Percentiles rank a stretch among this genome's conserved stretches.
phyloP scores from a whole-genome alignment of 2,888 invertebrate genomes.

The Macaria notata region DNA sequence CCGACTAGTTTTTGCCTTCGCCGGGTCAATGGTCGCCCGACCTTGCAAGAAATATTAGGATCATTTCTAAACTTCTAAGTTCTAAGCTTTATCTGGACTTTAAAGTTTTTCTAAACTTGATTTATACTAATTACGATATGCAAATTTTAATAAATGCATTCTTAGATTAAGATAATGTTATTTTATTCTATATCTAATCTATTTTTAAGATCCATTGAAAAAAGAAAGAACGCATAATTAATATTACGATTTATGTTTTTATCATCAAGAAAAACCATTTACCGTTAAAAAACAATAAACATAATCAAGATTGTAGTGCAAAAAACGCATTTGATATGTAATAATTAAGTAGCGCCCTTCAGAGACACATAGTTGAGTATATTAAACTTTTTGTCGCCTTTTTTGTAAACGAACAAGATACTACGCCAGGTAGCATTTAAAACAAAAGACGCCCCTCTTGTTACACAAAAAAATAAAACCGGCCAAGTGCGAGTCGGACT shows the following conservation, averaged over 20 bases:
- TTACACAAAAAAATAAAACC: conserved; percentile 27
- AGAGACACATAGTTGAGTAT: conserved; percentile 17
- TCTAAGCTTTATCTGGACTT: conserved; percentile 3
- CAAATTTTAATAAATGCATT: background rate
- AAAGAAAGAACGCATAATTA: too few relatives aligned
- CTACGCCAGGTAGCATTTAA: conserved; percentile 23
- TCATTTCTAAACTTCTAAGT: conserved; percentile 3
- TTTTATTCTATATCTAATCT: background rate
- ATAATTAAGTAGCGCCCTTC: conserved; percentile 6
- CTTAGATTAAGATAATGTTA: too few relatives aligned
- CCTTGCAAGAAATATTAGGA: conserved; percentile 29
- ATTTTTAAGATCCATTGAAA: background rate
- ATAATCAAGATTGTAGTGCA: background rate
- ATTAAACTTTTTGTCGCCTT: conserved; percentile 19
- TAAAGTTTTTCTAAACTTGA: background rate
- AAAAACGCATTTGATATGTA: conserved; percentile 4
- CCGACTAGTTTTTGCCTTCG: conserved; percentile 22
- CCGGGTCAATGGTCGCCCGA: conserved; percentile 28
- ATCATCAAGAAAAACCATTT: background rate
- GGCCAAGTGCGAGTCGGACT: too few relatives aligned
- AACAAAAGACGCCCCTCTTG: conserved; percentile 30
- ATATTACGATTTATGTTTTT: too few relatives aligned
- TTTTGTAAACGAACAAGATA: conserved; percentile 18
- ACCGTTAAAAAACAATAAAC: background rate
- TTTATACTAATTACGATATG: background rate